These are phyloP conservation scores for Drosophila quasianomalipes DNA, from an alignment of 2,888 invertebrate genomes.

Conservation along the genomic window DNA sequence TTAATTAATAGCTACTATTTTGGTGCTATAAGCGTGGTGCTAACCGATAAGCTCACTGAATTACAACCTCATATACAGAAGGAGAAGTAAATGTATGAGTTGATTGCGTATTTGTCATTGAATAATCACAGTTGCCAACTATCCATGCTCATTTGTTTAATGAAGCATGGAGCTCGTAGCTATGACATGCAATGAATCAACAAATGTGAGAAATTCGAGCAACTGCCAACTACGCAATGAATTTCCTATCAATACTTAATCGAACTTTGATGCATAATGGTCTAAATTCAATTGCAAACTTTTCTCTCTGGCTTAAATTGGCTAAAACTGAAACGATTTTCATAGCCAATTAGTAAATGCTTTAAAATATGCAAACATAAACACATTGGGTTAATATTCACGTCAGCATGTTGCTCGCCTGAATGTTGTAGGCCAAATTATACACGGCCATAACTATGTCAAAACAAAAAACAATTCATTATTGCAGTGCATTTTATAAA, in stretches of 20 bases:
- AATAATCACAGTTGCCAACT: slow-evolving; percentile 26
- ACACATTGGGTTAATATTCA: not conserved
- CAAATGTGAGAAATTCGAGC: not conserved
- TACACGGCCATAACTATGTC: too few species aligned
- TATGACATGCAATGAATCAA: not conserved
- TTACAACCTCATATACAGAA: slow-evolving; percentile 13
- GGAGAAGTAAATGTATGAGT: slow-evolving; percentile 3
- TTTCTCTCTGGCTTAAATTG: not conserved
- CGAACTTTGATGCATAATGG: not conserved
- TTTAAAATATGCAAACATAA: not conserved
- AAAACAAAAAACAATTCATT: too few species aligned
- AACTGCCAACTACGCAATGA: not conserved
- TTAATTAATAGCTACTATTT: slow-evolving; percentile 64
- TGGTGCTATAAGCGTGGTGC: slow-evolving; percentile 53
- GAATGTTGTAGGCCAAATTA: too few species aligned
- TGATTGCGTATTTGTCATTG: slow-evolving; percentile 35
- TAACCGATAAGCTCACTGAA: slow-evolving; percentile 47
- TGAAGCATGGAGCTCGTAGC: slow-evolving; percentile 7
- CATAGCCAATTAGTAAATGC: not conserved
- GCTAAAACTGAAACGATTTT: not conserved
- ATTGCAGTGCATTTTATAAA: too few species aligned
- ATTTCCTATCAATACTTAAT: not conserved
- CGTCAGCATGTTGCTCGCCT: too few species aligned
- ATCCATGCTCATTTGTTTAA: slow-evolving; percentile 20
- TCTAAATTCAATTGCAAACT: not conserved